phyloP scores from a whole-genome alignment of 2,797 vertebrate genomes.

The Hoplostethus atlanticus region DNA sequence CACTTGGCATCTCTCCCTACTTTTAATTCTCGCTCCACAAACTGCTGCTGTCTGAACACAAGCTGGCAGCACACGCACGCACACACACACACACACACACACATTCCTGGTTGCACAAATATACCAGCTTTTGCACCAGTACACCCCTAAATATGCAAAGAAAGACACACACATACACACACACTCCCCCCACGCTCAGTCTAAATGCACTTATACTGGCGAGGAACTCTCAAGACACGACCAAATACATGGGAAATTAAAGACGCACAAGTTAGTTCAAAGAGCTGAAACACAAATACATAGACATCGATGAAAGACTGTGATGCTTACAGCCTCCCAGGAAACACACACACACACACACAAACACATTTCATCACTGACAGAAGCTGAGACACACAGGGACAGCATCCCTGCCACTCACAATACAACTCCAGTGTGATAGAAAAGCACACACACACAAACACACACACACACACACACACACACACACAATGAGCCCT shows the following conservation, averaged over 20 bases:
- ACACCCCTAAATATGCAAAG: constrained; percentile 34
- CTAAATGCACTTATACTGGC: constrained; percentile 61
- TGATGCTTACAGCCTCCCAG: constrained; percentile 59
- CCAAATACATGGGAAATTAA: constrained; percentile 49
- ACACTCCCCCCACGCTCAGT: constrained; percentile 9
- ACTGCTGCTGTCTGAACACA: constrained; percentile 81
- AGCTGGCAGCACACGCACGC: constrained; percentile 63
- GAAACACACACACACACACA: constrained; percentile 41
- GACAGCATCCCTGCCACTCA: constrained; percentile 26
- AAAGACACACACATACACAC: constrained; percentile 49
- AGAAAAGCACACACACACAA: constrained; percentile 31
- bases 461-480: constrained; percentile 27
- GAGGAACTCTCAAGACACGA: constrained; percentile 36
- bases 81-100: constrained; percentile 34
- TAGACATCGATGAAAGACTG: constrained; percentile 54
- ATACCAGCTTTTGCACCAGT: constrained; percentile 24
- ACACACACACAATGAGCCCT: constrained; percentile 30
- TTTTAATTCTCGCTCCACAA: constrained; percentile 83
- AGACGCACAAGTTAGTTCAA: constrained; percentile 69
- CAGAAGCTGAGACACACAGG: constrained; percentile 48
- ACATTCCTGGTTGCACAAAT: constrained; percentile 39
- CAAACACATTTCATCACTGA: constrained; percentile 51
- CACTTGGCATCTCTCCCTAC: constrained; percentile 82
- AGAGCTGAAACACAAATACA: constrained; percentile 63
- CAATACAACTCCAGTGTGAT: constrained; percentile 61